These are phyloP conservation scores for Andrena minutula DNA, from an alignment of 2,888 invertebrate species.

Conservation along the genomic window DNA sequence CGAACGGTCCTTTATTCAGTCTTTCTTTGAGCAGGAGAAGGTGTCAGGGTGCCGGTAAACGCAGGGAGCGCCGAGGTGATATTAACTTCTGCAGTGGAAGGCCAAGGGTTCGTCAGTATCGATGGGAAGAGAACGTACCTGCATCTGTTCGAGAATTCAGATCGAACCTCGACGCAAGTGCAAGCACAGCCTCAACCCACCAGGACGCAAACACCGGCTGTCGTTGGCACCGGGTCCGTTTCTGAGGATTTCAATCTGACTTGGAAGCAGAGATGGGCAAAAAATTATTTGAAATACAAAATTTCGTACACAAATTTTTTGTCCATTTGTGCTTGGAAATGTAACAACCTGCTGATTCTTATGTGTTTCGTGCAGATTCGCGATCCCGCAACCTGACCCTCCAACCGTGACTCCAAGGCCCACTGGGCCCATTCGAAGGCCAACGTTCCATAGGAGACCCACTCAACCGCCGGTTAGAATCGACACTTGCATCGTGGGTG, in stretches of 20 bases:
- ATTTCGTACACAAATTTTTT: too few relatives aligned
- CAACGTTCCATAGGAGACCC: slow-evolving; percentile 87
- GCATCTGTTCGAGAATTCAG: slow-evolving; percentile 91
- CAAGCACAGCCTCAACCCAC: slow-evolving; percentile 82
- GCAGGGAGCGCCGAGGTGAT: slow-evolving; percentile 88
- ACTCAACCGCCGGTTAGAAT: slow-evolving; percentile 92
- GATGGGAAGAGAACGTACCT: slow-evolving; percentile 96
- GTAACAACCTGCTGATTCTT: not conserved
- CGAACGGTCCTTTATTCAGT: not conserved
- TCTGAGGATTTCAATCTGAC: not conserved
- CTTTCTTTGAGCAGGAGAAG: slow-evolving; percentile 71
- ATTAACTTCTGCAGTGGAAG: slow-evolving; percentile 90
- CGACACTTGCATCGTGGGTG: slow-evolving; percentile 97
- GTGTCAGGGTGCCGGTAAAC: slow-evolving; percentile 79
- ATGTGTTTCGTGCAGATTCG: slow-evolving; percentile 86
- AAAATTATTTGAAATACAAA: too few relatives aligned
- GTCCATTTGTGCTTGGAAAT: too few relatives aligned
- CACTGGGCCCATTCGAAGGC: slow-evolving; percentile 85
- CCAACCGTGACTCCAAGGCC: slow-evolving; percentile 81
- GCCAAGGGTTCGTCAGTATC: slow-evolving; percentile 95
- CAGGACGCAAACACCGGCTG: slow-evolving; percentile 82
- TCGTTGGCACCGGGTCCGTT: slow-evolving; percentile 86
- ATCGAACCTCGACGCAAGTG: slow-evolving; percentile 83
- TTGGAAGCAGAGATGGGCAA: too few relatives aligned
- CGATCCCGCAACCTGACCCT: slow-evolving; percentile 88